Evolutionary conservation across 2,113 vertebrate species (phyloP).

Genomic region (zebrafish (Danio rerio)): DNA sequence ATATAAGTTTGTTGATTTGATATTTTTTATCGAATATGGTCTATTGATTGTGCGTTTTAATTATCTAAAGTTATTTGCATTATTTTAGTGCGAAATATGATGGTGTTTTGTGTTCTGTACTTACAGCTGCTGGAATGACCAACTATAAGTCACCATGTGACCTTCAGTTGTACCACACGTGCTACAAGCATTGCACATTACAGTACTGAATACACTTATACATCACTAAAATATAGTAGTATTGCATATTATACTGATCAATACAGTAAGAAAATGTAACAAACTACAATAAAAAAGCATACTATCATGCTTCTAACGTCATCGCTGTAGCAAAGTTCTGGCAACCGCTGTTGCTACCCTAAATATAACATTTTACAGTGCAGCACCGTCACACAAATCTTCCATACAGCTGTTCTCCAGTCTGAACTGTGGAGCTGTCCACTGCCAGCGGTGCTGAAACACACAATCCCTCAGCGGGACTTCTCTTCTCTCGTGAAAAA

Average conservation of each 20-base stretch:
- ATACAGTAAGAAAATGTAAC: not conserved
- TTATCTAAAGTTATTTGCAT: not conserved
- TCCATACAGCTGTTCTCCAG: slow-evolving; percentile 2
- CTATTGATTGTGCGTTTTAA: not conserved
- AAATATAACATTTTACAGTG: slow-evolving; percentile 10
- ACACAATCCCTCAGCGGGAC: slow-evolving; percentile 13
- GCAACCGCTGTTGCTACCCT: not conserved
- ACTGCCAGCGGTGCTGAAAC: slow-evolving; percentile 36
- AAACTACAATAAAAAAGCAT: not conserved
- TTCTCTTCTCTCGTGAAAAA: not conserved
- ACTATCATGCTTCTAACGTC: not conserved
- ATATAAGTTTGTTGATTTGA: no score
- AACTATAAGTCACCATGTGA: not conserved
- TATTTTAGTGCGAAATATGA: no score
- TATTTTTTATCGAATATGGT: not conserved
- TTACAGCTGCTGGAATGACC: not conserved
- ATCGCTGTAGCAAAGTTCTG: not conserved
- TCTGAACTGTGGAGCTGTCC: slow-evolving; percentile 30
- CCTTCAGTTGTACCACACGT: not conserved
- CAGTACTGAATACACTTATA: not conserved
- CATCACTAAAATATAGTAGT: not conserved
- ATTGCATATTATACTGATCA: not conserved
- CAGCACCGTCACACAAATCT: slow-evolving; percentile 1
- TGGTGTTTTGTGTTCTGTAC: not conserved
- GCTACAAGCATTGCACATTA: not conserved